Conservation (phyloP, 2,888 invertebrate genomes). For the Tenthredo amoena region DNA sequence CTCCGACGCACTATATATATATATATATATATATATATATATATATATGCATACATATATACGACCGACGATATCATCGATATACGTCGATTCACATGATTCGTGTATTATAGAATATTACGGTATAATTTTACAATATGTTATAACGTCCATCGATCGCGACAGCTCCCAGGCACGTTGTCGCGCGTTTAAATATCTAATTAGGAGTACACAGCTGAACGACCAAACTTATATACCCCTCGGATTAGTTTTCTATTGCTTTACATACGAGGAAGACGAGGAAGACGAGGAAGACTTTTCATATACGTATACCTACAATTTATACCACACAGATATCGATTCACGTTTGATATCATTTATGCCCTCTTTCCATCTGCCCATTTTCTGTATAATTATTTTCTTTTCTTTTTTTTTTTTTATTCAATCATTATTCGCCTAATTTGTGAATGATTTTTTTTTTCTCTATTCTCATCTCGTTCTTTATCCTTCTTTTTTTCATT, state of each 20-base stretch:
- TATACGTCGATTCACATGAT: background rate
- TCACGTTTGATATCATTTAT: background rate
- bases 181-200: background rate
- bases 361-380: slow-evolving; percentile 18
- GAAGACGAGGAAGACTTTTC: background rate
- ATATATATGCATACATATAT: too few species aligned
- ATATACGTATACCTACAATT: too few species aligned
- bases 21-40: background rate
- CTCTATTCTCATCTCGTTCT: background rate
- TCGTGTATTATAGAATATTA: background rate
- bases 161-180: background rate
- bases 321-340: background rate
- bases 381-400: background rate
- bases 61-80: background rate
- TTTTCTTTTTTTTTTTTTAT: slow-evolving; percentile 52
- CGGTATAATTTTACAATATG: background rate
- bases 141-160: background rate
- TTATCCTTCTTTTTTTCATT: background rate
- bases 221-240: background rate
- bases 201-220: background rate
- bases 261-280: background rate
- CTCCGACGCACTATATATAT: background rate
- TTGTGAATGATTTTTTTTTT: background rate
- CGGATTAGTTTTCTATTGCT: too few species aligned
- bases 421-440: slow-evolving; percentile 54